These are phyloP conservation scores for Muntiacus reevesi DNA, from an alignment of 2,113 vertebrate species.

Conservation along the genomic window DNA sequence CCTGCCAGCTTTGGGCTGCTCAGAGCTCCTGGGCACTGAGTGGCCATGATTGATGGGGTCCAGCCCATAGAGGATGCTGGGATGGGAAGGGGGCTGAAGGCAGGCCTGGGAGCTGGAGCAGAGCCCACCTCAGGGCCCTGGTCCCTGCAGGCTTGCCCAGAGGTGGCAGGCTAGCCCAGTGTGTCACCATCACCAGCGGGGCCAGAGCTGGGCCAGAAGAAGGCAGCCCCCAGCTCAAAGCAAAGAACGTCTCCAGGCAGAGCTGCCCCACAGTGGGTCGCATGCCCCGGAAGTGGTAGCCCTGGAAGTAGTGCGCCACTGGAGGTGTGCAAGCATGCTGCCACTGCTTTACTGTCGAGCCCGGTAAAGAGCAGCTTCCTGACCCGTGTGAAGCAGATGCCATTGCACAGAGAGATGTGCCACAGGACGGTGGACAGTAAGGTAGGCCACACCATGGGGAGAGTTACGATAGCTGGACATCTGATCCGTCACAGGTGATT, in stretches of 20 bases:
- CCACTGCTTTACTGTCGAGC: neutral
- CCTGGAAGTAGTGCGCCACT: neutral
- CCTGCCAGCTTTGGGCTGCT: neutral
- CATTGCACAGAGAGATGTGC: neutral
- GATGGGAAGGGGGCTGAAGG: neutral
- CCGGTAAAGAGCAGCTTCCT: neutral
- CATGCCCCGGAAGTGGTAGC: neutral
- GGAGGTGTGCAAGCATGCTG: neutral
- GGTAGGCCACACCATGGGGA: neutral
- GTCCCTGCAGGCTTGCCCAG: neutral
- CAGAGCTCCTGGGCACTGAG: neutral
- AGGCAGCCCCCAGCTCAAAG: neutral
- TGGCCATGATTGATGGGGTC: neutral
- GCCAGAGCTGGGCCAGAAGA: neutral
- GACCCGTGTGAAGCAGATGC: neutral
- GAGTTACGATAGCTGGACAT: neutral
- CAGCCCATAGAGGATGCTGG: neutral
- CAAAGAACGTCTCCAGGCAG: neutral
- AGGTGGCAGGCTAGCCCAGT: neutral
- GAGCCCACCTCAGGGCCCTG: neutral
- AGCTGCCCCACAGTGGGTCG: neutral
- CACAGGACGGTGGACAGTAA: neutral
- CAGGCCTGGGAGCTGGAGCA: neutral
- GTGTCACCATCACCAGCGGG: rapidly evolving
- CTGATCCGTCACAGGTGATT: neutral